Base-by-base conservation (phyloP, 1,140 invertebrate species). In the Apis cerana region DNA sequence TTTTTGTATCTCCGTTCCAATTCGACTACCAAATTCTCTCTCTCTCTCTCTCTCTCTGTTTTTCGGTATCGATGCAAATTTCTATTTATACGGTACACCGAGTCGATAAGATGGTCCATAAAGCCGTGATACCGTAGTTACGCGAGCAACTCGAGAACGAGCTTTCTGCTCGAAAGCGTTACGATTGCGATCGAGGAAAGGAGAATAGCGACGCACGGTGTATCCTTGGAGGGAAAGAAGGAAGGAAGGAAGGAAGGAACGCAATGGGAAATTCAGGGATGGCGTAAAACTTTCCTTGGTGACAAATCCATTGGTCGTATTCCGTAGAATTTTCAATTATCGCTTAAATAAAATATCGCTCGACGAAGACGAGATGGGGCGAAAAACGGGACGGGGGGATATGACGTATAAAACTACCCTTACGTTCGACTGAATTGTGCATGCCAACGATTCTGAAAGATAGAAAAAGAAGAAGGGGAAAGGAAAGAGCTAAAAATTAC, bases 271-370 rank as follows among this genome's bases (percentile, higher is more conserved):
- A 92, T 90, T 91, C 83, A 91, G 64, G 77, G 75, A 56, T 85
- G 74, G 79, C 85, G 88, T 92, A 92, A 91, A 92, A 90, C 90
- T 82, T 90, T 91, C 88, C 86, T 76, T 79, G 85, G 88, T 91
- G 91, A 91, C 89, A 92, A 91, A 92, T 92, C 91, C 90, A 92
- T 92, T 84, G 90, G 86, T 89, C 89, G 87, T 91, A 91, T 89
- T 84, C 86, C 82, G 81, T 83, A 83, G 91, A 92, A 92, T 91
- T 91, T 91, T 91, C 90, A 91, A 92, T 92, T 92, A 92, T 91
- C 69, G 83, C 61, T 50, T 92, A 90, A 92, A 92, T 92, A 92
- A 92, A 90, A 91, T 89, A 92, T 89, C 65, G 77, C 54, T 62
- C 81, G n/a, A 50, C 82, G 75, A 83, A 68, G 72, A 84, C 68